These are phyloP conservation scores for Puffinus mauretanicus DNA, from an alignment of 2,113 vertebrate species.

Conservation along the genomic window DNA sequence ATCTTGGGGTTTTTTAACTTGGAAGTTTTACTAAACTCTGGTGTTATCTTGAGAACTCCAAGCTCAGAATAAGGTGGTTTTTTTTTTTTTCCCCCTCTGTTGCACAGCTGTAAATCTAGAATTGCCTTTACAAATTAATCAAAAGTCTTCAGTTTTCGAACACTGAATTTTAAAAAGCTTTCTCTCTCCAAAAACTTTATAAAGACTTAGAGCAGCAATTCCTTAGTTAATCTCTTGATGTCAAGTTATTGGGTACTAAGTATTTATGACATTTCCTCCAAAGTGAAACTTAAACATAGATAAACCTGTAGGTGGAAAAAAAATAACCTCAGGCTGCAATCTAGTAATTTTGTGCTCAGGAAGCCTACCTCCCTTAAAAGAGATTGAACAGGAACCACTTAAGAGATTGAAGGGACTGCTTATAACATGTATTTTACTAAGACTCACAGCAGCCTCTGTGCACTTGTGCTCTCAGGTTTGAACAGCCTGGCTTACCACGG, in stretches of 20 bases:
- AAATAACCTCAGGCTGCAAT: background rate
- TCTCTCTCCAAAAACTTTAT: background rate
- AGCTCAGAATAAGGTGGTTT: background rate
- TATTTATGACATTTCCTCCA: background rate
- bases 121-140: slow-evolving; percentile 2
- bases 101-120: background rate
- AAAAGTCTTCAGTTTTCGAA: background rate
- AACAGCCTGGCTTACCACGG: background rate
- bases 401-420: background rate
- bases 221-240: background rate
- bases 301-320: background rate
- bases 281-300: background rate
- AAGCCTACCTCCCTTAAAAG: background rate
- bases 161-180: background rate
- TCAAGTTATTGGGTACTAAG: background rate
- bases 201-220: background rate
- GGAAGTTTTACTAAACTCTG: background rate
- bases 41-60: background rate
- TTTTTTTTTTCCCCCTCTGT: background rate
- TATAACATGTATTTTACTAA: background rate
- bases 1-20: background rate
- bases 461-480: accelerated
- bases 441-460: background rate
- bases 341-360: background rate
- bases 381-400: background rate